These are phyloP conservation scores for Hydropotes inermis DNA, from an alignment of 2,113 vertebrate species.

Conservation along the genomic window DNA sequence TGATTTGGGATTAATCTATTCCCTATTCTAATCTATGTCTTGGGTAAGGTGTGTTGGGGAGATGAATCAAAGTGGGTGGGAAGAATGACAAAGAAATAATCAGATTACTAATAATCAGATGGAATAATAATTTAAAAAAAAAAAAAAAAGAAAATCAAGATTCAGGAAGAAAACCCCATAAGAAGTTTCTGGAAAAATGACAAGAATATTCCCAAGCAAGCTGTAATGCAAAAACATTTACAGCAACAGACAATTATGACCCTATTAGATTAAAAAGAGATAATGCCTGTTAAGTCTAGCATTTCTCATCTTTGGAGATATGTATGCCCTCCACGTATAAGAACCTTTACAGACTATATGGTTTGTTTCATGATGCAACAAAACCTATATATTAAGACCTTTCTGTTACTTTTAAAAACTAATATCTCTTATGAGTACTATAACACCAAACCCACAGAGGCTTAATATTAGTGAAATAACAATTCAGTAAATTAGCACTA, in stretches of 20 bases:
- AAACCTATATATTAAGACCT: neutral
- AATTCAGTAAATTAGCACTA: neutral
- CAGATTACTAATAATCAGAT: neutral
- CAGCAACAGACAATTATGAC: neutral
- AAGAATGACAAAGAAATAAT: neutral
- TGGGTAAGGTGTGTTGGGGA: neutral
- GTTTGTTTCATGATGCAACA: neutral
- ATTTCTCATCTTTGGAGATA: neutral
- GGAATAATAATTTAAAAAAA: neutral
- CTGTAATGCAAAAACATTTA: neutral
- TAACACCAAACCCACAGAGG: neutral
- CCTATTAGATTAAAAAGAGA: neutral
- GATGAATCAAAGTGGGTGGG: neutral
- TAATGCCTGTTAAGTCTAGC: neutral
- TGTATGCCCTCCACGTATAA: neutral
- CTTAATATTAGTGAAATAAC: neutral
- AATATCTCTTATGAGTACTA: neutral
- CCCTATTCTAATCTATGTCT: neutral
- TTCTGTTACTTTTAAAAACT: neutral
- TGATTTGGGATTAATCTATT: neutral
- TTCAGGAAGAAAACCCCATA: neutral
- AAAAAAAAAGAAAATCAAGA: neutral
- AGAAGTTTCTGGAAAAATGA: neutral
- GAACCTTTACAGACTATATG: neutral
- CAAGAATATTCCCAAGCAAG: neutral